Conservation (phyloP, 2,888 invertebrate species). For the Tiliacea aurago region DNA sequence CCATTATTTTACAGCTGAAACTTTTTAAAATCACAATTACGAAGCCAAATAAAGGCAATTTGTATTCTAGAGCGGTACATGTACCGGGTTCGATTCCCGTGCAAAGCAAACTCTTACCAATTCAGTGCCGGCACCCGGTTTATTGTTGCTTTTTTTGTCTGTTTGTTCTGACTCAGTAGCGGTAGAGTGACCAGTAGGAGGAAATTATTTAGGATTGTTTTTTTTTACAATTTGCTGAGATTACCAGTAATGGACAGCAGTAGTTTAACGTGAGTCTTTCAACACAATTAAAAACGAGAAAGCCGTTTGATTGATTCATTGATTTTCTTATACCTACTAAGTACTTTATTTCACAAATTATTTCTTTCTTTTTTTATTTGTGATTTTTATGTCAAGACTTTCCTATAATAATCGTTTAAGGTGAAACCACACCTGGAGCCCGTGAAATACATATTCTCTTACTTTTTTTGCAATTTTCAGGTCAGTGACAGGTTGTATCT, state of each 20-base stretch:
- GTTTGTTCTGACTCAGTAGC: slow-evolving; percentile 59
- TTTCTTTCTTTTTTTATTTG: not conserved
- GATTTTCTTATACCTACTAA: not conserved
- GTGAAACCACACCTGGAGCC: too few relatives aligned
- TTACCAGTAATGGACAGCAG: not conserved
- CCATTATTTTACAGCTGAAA: slow-evolving; percentile 30
- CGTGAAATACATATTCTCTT: too few relatives aligned
- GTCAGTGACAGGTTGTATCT: too few relatives aligned
- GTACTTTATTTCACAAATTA: not conserved
- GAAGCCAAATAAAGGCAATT: slow-evolving; percentile 63
- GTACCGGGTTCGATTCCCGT: slow-evolving; percentile 66
- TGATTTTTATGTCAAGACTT: not conserved
- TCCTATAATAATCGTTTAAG: too few relatives aligned
- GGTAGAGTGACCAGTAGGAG: slow-evolving; percentile 22
- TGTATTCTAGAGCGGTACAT: slow-evolving; percentile 62
- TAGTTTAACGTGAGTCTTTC: not conserved
- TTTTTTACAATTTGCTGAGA: not conserved
- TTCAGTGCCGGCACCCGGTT: slow-evolving; percentile 62
- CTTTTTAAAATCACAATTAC: slow-evolving; percentile 59
- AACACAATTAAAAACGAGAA: not conserved
- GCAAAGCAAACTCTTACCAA: slow-evolving; percentile 66
- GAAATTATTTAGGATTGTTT: slow-evolving; percentile 13
- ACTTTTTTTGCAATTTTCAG: too few relatives aligned
- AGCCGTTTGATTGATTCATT: not conserved
- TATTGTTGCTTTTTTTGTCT: slow-evolving; percentile 65